Percentiles rank a stretch among this genome's conserved stretches.
These are phyloP conservation scores for Callionymus lyra DNA, from an alignment of 2,113 vertebrate species.

Conservation along the genomic window DNA sequence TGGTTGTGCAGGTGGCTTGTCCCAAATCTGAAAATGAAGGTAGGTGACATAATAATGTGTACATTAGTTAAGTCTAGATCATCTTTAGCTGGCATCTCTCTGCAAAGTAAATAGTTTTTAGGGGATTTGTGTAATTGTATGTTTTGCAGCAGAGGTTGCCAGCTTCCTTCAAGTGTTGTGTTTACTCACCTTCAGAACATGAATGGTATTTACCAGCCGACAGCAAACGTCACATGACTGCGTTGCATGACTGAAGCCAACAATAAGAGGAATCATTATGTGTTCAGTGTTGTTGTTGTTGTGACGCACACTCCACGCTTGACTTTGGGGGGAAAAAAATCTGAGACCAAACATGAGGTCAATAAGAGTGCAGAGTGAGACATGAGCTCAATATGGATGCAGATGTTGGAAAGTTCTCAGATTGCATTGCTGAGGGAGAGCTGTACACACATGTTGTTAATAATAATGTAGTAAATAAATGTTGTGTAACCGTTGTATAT, in stretches of 20 bases:
- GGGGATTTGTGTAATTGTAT: too few species aligned
- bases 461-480: too few species aligned
- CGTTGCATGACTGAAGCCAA: slow-evolving; percentile 13
- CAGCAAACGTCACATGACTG: slow-evolving; percentile 5
- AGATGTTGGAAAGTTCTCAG: too few species aligned
- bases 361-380: background rate
- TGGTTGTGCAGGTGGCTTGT: slow-evolving; percentile 86
- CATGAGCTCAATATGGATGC: background rate
- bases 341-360: slow-evolving; percentile 1
- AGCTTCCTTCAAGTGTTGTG: too few species aligned
- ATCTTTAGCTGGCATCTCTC: too few species aligned
- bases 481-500: too few species aligned
- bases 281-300: slow-evolving; percentile 25
- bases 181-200: too few species aligned
- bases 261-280: slow-evolving; percentile 29
- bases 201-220: slow-evolving; percentile 15
- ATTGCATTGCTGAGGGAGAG: too few species aligned
- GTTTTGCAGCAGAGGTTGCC: too few species aligned
- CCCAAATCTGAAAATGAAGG: slow-evolving; percentile 84
- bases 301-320: slow-evolving; percentile 3
- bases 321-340: slow-evolving; percentile 3
- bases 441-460: too few species aligned
- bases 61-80: background rate
- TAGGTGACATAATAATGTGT: slow-evolving; percentile 44
- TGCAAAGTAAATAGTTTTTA: too few species aligned